Evolutionary conservation across 92 coral and sea anemone species (phyloP), one percentile per base, ranked within the genome.

Genomic region (Chrysogorgia sp.): DNA sequence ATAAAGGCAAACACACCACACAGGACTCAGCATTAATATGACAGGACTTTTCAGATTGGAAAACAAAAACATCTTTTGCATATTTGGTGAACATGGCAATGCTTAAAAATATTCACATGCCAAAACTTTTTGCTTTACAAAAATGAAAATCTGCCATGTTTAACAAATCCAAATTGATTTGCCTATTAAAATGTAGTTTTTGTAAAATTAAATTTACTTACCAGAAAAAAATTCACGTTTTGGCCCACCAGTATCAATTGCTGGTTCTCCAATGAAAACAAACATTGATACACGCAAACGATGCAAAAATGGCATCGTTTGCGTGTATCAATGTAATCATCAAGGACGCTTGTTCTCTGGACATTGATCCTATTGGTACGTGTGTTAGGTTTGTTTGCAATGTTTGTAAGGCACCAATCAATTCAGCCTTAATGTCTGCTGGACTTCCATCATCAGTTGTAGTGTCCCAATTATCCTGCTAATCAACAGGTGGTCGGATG

Each of bases 201-300:
- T n/a, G n/a, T n/a, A n/a, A n/a, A n/a, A n/a, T n/a, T n/a, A n/a
- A n/a, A n/a, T n/a, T n/a, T n/a, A 24, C 20, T 2, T 26, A 64
- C 74, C 74, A 14, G 74, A 29, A 35, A 66, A 66, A 66, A 66
- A 66, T 37, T 66, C 74, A 10, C 74, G 52, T 43, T 67, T 67
- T 15, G 74, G 74, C n/a, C n/a, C n/a, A n/a, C n/a, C n/a, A n/a
- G n/a, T n/a, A n/a, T n/a, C n/a, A n/a, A n/a, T n/a, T n/a, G n/a
- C n/a, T n/a, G n/a, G n/a, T n/a, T n/a, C n/a, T 2, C 74, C 74
- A 29, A 67, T 41, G 25, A 67, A 67, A 22, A 67, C 55, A 8
- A 67, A 50, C 25, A 35, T 67, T 21, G 41, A 12, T 37, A 29
- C 26, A 35, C 32, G 20, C 41, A 33, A 19, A 48, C 49, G 40